Evolutionary conservation across 2,797 vertebrate species (phyloP).

Genomic region (Poeciliopsis paucimaculata): DNA sequence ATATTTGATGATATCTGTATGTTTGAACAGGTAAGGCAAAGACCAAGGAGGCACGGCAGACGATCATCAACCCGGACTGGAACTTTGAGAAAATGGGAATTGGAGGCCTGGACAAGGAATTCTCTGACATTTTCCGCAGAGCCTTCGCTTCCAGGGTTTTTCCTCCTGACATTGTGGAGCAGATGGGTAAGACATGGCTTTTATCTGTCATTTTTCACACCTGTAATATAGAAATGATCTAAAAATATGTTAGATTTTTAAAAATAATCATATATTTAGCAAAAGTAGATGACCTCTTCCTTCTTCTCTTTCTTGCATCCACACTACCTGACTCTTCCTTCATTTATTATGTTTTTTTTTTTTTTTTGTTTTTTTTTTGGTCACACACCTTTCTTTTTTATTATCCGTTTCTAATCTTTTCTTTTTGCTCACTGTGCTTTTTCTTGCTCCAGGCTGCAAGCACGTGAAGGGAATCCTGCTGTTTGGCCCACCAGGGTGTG

Average conservation of each 20-base stretch:
- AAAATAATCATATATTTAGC: not conserved
- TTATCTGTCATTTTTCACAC: not conserved
- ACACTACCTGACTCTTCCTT: not conserved
- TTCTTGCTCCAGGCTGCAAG: slow-evolving; percentile 87
- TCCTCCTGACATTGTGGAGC: slow-evolving; percentile 96
- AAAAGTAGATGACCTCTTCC: not conserved
- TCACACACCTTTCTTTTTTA: not conserved
- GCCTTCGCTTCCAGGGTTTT: slow-evolving; percentile 98
- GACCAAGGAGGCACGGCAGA: slow-evolving; percentile 93
- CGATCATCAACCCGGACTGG: slow-evolving; percentile 99
- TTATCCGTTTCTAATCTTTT: not conserved
- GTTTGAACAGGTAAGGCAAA: slow-evolving; percentile 89
- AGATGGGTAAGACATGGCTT: slow-evolving; percentile 88
- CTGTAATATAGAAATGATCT: not conserved
- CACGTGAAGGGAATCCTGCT: slow-evolving; percentile 97
- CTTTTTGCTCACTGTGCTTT: not conserved
- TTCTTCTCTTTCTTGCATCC: not conserved
- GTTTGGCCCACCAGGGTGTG: slow-evolving; percentile 95
- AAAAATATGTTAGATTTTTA: not conserved
- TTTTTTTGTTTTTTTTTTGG: no score
- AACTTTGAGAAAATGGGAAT: slow-evolving; percentile 99
- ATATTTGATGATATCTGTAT: not conserved
- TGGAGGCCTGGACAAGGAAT: slow-evolving; percentile 95
- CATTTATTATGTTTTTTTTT: not conserved
- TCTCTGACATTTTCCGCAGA: slow-evolving; percentile 95